Percentiles rank a stretch among this genome's conserved stretches.
Conservation (phyloP, 2,888 invertebrate species). For the Amphimallon solstitiale region DNA sequence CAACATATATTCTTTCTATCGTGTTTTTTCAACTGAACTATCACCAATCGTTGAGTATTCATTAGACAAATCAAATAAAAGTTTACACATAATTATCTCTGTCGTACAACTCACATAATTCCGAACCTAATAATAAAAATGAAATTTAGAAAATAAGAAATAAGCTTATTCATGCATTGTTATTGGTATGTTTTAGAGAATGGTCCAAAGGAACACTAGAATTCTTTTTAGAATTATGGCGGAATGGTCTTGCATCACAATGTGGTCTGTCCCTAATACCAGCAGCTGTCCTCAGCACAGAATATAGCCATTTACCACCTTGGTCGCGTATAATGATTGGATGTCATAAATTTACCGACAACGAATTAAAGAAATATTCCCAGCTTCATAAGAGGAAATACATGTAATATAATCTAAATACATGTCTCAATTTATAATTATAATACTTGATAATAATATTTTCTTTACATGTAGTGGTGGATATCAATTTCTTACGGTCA, state of each 20-base stretch:
- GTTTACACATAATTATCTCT: too few relatives aligned
- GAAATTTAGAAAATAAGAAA: constrained; percentile 5
- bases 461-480: constrained; percentile 66
- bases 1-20: too few relatives aligned
- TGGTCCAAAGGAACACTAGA: constrained; percentile 73
- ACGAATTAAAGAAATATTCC: constrained; percentile 28
- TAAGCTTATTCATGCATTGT: too few relatives aligned
- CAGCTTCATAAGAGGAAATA: constrained; percentile 21
- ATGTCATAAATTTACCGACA: constrained; percentile 51
- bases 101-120: too few relatives aligned
- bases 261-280: constrained; percentile 66
- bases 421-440: background rate
- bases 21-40: too few relatives aligned
- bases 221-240: constrained; percentile 71
- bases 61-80: too few relatives aligned
- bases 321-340: constrained; percentile 66
- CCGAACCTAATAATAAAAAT: too few relatives aligned
- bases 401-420: background rate
- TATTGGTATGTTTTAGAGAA: constrained; percentile 62
- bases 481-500: constrained; percentile 73
- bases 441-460: constrained; percentile 4
- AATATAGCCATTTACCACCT: constrained; percentile 48
- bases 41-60: too few relatives aligned
- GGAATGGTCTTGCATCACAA: constrained; percentile 65
- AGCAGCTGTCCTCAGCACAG: constrained; percentile 58